A percentile compares a stretch with the other conserved stretches of the same genome.
phyloP scores from a whole-genome alignment of 2,888 invertebrate species.

The Pherbina coryleti region DNA sequence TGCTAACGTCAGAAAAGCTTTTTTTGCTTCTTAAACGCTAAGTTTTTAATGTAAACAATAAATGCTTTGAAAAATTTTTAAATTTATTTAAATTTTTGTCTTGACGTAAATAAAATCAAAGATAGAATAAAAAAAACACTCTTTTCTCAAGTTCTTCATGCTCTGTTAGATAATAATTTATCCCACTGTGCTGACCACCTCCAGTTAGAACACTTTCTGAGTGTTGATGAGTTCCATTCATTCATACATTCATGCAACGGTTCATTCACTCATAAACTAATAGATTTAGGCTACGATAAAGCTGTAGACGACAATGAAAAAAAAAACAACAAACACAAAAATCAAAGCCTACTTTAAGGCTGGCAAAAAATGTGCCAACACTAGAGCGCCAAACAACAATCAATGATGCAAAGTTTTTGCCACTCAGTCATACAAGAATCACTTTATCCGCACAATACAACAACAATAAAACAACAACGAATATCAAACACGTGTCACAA shows the following conservation, averaged over 20 bases:
- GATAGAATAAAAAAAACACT: neutral
- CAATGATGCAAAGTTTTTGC: slow-evolving; percentile 20
- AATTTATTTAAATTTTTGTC: too few species aligned
- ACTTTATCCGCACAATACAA: slow-evolving; percentile 30
- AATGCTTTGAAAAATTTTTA: too few species aligned
- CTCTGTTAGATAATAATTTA: neutral
- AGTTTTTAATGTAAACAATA: too few species aligned
- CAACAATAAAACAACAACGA: slow-evolving; percentile 26
- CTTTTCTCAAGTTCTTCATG: neutral
- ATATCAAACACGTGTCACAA: slow-evolving; percentile 63
- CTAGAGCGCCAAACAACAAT: slow-evolving; percentile 25
- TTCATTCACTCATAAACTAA: slow-evolving; percentile 35
- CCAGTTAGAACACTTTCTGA: neutral
- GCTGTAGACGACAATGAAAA: neutral
- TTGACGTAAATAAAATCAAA: neutral
- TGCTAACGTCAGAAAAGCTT: too few species aligned
- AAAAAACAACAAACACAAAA: slow-evolving; percentile 42
- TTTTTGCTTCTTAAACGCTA: too few species aligned
- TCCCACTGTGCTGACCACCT: neutral
- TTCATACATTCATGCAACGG: neutral
- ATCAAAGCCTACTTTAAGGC: slow-evolving; percentile 61
- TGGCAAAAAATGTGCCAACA: slow-evolving; percentile 40
- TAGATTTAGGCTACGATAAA: neutral
- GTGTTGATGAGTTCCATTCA: slow-evolving; percentile 29
- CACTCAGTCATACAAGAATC: slow-evolving; percentile 16